Evolutionary conservation across 2,113 vertebrate species (phyloP).

Genomic region (Passer montanus): DNA sequence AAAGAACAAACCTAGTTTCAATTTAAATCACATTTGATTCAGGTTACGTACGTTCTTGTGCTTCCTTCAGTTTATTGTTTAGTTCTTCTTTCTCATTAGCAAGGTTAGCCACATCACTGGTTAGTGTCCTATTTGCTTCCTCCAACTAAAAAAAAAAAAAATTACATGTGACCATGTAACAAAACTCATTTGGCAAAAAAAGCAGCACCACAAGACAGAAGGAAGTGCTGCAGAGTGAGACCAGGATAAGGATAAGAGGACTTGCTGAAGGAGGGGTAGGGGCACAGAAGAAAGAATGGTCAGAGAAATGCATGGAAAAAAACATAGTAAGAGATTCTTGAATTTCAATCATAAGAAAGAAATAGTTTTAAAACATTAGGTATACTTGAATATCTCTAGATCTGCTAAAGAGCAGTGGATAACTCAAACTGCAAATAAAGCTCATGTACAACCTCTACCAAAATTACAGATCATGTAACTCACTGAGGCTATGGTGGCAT

Average conservation of each 20-base stretch:
- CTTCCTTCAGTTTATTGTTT: conserved; percentile 93
- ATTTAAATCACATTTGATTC: background rate
- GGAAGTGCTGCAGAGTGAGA: background rate
- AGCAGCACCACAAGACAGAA: background rate
- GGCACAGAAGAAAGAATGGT: background rate
- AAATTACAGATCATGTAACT: conserved; percentile 46
- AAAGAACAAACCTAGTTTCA: background rate
- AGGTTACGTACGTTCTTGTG: conserved; percentile 83
- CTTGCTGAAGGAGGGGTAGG: background rate
- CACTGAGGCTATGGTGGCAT: conserved; percentile 91
- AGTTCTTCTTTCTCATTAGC: conserved; percentile 97
- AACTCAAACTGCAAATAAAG: background rate
- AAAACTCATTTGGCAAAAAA: background rate
- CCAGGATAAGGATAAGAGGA: background rate
- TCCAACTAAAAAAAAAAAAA: conserved; percentile 80
- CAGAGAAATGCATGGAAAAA: background rate
- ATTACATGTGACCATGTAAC: background rate
- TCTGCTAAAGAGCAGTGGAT: background rate
- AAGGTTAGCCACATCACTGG: conserved; percentile 94
- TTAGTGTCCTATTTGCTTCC: conserved; percentile 95
- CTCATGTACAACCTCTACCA: background rate
- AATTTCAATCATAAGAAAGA: background rate
- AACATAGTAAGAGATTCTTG: background rate
- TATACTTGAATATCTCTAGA: background rate
- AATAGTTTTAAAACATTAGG: background rate